phyloP scores from a whole-genome alignment of 2,113 vertebrate genomes.

The Herpetotheres cachinnans region DNA sequence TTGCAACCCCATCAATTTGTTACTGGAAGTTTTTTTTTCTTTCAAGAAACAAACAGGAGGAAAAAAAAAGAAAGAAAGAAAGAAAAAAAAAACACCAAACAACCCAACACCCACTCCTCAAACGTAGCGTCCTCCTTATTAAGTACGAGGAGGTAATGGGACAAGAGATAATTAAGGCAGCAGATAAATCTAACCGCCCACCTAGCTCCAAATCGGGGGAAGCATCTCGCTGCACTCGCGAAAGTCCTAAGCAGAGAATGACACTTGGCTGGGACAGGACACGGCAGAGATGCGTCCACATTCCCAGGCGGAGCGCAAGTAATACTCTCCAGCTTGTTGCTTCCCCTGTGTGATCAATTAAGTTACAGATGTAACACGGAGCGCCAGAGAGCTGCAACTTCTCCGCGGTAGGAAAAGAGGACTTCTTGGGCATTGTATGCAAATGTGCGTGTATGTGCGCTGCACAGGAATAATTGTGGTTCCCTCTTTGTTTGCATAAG shows the following conservation, averaged over 20 bases:
- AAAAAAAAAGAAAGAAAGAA: not conserved
- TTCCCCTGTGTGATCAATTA: slow-evolving; percentile 24
- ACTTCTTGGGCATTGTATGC: slow-evolving; percentile 31
- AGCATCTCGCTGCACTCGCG: not conserved
- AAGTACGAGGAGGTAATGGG: not conserved
- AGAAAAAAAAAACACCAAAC: not conserved
- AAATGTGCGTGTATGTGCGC: not conserved
- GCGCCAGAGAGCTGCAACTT: not conserved
- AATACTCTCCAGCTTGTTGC: slow-evolving; percentile 43
- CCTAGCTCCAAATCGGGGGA: not conserved
- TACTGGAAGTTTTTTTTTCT: not conserved
- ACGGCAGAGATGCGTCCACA: not conserved
- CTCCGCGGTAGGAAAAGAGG: not conserved
- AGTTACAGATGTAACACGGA: slow-evolving; percentile 5
- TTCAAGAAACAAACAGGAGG: not conserved
- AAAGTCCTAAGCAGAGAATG: not conserved
- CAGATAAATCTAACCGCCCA: not conserved
- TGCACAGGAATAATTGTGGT: not conserved
- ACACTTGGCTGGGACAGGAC: not conserved
- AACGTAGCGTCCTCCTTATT: not conserved
- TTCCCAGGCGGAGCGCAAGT: not conserved
- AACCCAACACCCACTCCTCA: not conserved
- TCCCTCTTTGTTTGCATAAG: slow-evolving; percentile 21
- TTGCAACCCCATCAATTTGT: not conserved
- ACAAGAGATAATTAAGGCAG: not conserved